Evolutionary conservation across 2,797 vertebrate species (phyloP), one percentile per base, ranked within the genome.

Genomic region (Propithecus deckenii): DNA sequence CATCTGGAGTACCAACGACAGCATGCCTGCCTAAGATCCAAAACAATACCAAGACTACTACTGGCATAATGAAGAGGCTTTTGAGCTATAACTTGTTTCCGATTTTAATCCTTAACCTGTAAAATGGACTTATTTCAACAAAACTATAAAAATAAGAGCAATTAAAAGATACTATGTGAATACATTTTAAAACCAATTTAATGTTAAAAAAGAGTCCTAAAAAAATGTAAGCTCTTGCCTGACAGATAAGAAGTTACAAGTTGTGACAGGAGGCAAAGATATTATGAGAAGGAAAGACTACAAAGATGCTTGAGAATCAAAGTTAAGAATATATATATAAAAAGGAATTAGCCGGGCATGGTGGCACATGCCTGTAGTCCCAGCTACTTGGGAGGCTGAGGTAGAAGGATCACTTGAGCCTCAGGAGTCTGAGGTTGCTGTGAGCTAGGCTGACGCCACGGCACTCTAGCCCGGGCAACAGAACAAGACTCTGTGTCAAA

Each of bases 71-170:
- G 75, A 94, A 72, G n/a, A 78, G 23, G 38, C 32, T 92, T 78
- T 61, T 80, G 48, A 78, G 61, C 46, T 95, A 50, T 9, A 65
- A 63, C 12, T 63, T 94, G 41, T 41, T 92, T 89, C 61, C 83
- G 25, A 90, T 81, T 91, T 92, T 95, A 94, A 86, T 95, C 43
- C 28, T 20, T 88, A 69, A 86, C 1, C 1, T 81, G 22, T 92
- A 81, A 95, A 95, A 94, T 22, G 17, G 15, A 76, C 55, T 95
- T 18, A 83, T 79, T 91, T 94, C 57, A 89, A 86, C 55, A 30
- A 83, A 92, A 83, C 20, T 86, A 79, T 85, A 91, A 89, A 87
- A 93, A 85, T 71, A 96, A 81, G 28, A 18, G 59, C 41, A 87
- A 95, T 59, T 89, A 89, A 83, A 32, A 94, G 67, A 89, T 32